phyloP scores from a whole-genome alignment of 2,797 vertebrate species.

The Amphiprion clarkii region DNA sequence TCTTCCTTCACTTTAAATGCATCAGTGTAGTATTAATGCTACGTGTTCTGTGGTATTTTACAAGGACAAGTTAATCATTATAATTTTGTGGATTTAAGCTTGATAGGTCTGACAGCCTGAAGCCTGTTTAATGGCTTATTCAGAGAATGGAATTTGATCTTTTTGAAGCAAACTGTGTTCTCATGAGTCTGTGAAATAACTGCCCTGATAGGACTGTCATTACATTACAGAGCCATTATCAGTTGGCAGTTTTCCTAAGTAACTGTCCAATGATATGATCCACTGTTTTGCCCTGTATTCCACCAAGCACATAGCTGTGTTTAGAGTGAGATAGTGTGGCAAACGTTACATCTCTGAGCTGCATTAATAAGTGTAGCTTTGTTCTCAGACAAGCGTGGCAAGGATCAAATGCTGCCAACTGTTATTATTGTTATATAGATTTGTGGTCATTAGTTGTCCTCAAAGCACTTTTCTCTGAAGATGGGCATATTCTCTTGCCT shows the following conservation, averaged over 20 bases:
- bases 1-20: conserved; percentile 45
- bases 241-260: conserved; percentile 68
- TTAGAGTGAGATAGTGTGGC: conserved; percentile 18
- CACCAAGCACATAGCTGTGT: conserved; percentile 17
- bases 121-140: conserved; percentile 76
- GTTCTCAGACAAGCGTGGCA: conserved; percentile 13
- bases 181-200: conserved; percentile 70
- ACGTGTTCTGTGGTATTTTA: conserved; percentile 60
- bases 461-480: conserved; percentile 22
- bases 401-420: conserved; percentile 29
- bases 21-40: conserved; percentile 52
- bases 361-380: conserved; percentile 15
- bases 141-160: conserved; percentile 65
- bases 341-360: conserved; percentile 40
- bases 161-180: conserved; percentile 61
- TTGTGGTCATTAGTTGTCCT: conserved; percentile 23
- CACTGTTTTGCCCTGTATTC: conserved; percentile 18
- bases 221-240: conserved; percentile 75
- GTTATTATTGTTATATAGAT: conserved; percentile 26
- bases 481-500: conserved; percentile 22
- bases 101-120: conserved; percentile 72
- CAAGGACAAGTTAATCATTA: conserved; percentile 79
- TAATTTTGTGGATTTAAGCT: conserved; percentile 68
- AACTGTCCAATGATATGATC: conserved; percentile 64
- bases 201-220: conserved; percentile 71